A percentile compares a stretch with the other conserved stretches of the same genome.
Conservation (phyloP, 2,113 vertebrate genomes). For the Balaenoptera acutorostrata region DNA sequence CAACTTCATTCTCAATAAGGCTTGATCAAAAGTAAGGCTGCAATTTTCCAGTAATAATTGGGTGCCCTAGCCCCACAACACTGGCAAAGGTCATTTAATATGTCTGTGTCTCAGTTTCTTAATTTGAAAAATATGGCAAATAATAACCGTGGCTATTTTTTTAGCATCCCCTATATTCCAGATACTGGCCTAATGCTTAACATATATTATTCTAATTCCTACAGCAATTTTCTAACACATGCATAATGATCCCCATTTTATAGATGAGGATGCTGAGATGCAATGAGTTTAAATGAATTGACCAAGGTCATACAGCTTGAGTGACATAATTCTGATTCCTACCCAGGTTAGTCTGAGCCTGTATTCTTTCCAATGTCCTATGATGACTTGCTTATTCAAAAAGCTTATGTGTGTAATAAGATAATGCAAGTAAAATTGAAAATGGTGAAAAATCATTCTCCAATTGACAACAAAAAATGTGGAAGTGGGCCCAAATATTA, state of each 20-base stretch:
- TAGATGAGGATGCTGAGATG: neutral
- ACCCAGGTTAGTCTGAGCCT: neutral
- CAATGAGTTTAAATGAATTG: neutral
- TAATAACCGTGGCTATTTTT: neutral
- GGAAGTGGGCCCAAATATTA: neutral
- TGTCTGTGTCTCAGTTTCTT: neutral
- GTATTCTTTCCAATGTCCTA: neutral
- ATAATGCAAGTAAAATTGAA: conserved; percentile 25
- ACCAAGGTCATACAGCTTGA: neutral
- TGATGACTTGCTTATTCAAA: conserved; percentile 7
- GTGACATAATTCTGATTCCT: neutral
- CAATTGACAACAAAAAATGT: neutral
- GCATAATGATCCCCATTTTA: neutral
- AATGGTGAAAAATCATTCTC: neutral
- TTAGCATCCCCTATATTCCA: neutral
- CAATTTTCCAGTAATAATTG: neutral
- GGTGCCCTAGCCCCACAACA: neutral
- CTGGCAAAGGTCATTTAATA: neutral
- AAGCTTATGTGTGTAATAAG: neutral
- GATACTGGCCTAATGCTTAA: neutral
- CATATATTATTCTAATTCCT: neutral
- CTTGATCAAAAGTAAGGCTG: neutral
- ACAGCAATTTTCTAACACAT: neutral
- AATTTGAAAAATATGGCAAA: neutral
- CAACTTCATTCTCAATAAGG: neutral